Evolutionary conservation across 2,113 vertebrate genomes (phyloP).

Genomic region (Ondatra zibethicus): DNA sequence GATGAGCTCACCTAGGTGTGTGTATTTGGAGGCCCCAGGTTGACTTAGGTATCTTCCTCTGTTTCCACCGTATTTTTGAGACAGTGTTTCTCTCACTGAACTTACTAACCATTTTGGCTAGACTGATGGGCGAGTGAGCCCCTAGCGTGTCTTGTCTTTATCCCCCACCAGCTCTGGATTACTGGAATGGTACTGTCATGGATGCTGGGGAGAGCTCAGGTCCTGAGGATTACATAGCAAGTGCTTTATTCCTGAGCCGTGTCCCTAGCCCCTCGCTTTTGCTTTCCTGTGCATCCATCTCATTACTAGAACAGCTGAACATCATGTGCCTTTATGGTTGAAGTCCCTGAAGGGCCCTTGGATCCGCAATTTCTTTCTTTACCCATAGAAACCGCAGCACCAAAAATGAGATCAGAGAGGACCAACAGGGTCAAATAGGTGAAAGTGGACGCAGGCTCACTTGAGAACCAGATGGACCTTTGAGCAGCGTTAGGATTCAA

Average conservation of each 20-base stretch:
- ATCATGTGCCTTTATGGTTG: fast-evolving
- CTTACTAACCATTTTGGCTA: background rate
- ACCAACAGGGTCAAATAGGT: background rate
- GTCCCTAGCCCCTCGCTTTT: too few relatives aligned
- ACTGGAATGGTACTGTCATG: background rate
- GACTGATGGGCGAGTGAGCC: background rate
- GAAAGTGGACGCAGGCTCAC: fast-evolving
- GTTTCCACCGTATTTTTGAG: background rate
- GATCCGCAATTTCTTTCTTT: background rate
- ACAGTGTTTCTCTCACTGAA: background rate
- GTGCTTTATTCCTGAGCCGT: background rate
- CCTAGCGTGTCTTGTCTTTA: background rate
- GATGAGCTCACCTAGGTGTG: background rate
- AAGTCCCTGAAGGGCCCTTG: background rate
- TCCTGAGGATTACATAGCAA: too few relatives aligned
- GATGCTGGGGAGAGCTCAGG: background rate
- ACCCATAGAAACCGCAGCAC: background rate
- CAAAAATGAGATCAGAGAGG: background rate
- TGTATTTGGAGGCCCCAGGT: background rate
- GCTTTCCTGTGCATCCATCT: background rate
- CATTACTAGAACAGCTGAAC: background rate
- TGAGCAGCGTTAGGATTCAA: background rate
- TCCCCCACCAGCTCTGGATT: background rate
- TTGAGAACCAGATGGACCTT: fast-evolving
- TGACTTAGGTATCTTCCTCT: background rate